Base-by-base conservation (phyloP, 1,140 invertebrate genomes). In the Drosophila sp. region DNA sequence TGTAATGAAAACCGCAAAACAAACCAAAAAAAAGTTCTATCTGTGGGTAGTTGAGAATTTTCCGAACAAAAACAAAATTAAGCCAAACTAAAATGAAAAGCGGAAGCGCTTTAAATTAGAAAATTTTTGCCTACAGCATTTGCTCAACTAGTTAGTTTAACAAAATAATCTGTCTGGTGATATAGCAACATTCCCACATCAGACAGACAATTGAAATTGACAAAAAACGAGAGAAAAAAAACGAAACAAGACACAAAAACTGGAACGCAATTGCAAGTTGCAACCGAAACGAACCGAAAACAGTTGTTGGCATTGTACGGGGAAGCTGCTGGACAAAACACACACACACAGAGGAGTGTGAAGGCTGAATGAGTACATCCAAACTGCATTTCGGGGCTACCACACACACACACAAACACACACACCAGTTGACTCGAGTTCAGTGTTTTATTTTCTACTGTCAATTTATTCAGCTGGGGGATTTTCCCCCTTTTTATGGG, bases 101-200 rank as follows among this genome's bases (percentile, higher is more conserved):
- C 72, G 80, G 80, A 83, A 83, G 63, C 67, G 66, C 69, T 79
- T 83, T 83, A 83, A 79, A 83, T 83, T 83, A 32, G 35, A 76
- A 83, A 83, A 69, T 65, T 23, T 23, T 33, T 40, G 57, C 65
- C 65, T 35, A 66, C 64, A 41, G 55, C 67, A 47, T 68, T 50
- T 70, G 41, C 63, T 66, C 56, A 44, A 40, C 10, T 27, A 17
- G 58, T 44, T 66, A 60, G 54, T 32, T 66, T 54, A 74, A 35
- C 30, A 47, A 60, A 71, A 75, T 58, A 60, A 47, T 44, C 66
- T 60, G 32, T 25, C 44, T 50, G 38, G 23, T 30, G 35, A 66
- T 56, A 35, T 25, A 25, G 17, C 60, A 56, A 70, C 70, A 70
- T 82, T 83, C 79, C 79, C 79, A 82, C 79, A 76, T 55, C 41